These are phyloP conservation scores for Archilochus colubris DNA, from an alignment of 2,113 vertebrate genomes.

Conservation along the genomic window DNA sequence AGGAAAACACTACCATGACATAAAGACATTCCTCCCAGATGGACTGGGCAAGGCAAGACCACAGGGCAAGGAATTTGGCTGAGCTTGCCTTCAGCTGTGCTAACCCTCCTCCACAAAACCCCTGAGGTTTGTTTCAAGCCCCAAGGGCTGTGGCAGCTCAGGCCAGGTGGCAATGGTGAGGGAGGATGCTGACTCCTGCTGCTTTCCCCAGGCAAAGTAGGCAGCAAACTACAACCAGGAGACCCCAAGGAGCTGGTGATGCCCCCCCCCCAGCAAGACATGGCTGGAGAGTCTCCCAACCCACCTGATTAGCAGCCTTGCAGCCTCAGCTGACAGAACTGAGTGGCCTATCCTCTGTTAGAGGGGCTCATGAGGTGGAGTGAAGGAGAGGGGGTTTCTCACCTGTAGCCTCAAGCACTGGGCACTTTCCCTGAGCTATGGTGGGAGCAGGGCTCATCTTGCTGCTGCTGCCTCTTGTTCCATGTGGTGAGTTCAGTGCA, in stretches of 20 bases:
- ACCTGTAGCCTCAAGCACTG: rapidly evolving
- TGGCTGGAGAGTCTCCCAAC: neutral
- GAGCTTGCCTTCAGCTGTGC: neutral
- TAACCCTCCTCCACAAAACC: neutral
- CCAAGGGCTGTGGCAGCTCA: neutral
- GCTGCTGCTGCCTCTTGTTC: neutral
- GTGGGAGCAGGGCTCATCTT: neutral
- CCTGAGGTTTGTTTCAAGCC: neutral
- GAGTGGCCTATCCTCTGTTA: neutral
- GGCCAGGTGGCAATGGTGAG: neutral
- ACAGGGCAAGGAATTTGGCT: rapidly evolving
- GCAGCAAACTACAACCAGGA: neutral
- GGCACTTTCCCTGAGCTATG: rapidly evolving
- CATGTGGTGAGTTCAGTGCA: neutral
- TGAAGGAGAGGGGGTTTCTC: rapidly evolving
- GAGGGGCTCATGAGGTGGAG: rapidly evolving
- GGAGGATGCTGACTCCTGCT: neutral
- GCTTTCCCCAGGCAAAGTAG: rapidly evolving
- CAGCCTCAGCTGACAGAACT: neutral
- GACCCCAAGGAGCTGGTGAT: neutral
- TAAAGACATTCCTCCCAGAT: rapidly evolving
- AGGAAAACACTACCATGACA: too few relatives aligned
- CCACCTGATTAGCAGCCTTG: neutral
- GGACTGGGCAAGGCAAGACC: neutral
- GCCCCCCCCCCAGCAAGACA: too few relatives aligned